Base-by-base conservation (phyloP, 2,113 vertebrate genomes). In the Oryzias melastigma region DNA sequence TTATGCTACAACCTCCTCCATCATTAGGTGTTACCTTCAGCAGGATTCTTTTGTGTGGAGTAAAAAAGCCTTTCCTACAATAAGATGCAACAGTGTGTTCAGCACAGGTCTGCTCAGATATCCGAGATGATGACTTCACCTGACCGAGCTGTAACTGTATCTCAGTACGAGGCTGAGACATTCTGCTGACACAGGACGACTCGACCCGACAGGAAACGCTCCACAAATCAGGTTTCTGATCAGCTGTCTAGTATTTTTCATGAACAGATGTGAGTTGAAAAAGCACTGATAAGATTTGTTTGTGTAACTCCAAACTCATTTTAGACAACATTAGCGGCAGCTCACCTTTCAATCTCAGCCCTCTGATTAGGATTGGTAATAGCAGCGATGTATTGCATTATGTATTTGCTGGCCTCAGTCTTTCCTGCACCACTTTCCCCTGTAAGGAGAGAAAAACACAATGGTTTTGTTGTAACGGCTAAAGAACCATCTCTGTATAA, bases 331-430 rank as follows among this genome's bases (percentile, higher is more conserved):
- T 41, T 5, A 58, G 14, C 5, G 19, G 53, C 48, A 20, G 47
- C 91, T 92, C 91, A 99, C 97, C 96, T 94, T 84, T 98, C 97
- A 7, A 99, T 93, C 50, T 99, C 97, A 0, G 96, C 96, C 77
- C 97, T 93, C 92, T 98, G 97, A 62, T 93, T 91, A 5, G 95
- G 96, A 87, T 99, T 99, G 87, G 97, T 99, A 83, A 98, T 99
- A 84, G 97, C 97, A 13, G 97, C 97, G 2, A 99, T 99, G 84
- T 98, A 99, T 79, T 99, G 96, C 97, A 99, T 99, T 4, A 99
- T 99, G 52, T 99, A 99, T 80, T 99, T 99, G 86, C 97, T 99
- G 87, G 97, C 97, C 78, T 99, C 97, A 0, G 97, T 99, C 78
- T 99, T 99, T 41, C 97, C 97, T 45, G 97, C 96, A 66, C 97